Percentiles rank a stretch among this genome's conserved stretches.
These are phyloP conservation scores for Podarcis muralis DNA, from an alignment of 2,113 vertebrate species.

Conservation along the genomic window DNA sequence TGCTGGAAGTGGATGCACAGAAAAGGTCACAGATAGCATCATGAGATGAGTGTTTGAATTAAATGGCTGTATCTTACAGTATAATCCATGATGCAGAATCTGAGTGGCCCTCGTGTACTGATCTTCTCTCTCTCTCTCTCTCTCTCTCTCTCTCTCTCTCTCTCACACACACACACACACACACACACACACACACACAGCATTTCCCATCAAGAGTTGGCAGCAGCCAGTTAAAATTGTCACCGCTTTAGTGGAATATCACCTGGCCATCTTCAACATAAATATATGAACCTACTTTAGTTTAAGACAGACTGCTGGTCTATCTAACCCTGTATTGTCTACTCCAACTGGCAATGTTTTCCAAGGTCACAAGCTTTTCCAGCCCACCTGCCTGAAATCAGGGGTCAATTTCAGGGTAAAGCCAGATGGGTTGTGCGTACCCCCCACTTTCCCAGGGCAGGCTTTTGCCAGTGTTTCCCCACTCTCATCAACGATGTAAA, in stretches of 20 bases:
- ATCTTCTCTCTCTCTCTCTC: background rate
- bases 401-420: background rate
- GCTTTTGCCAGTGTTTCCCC: background rate
- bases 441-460: background rate
- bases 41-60: slow-evolving; percentile 38
- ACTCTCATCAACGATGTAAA: no score
- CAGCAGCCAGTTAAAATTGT: background rate
- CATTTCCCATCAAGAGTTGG: background rate
- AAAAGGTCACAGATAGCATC: slow-evolving; percentile 39
- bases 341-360: background rate
- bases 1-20: slow-evolving; percentile 11
- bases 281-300: background rate
- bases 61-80: slow-evolving; percentile 5
- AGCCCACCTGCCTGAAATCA: background rate
- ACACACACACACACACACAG: background rate
- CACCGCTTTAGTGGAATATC: background rate
- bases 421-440: background rate
- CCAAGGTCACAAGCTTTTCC: background rate
- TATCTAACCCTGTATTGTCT: background rate
- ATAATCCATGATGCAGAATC: background rate
- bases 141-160: background rate
- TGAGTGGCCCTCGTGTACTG: background rate
- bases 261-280: background rate
- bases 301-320: background rate
- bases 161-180: background rate